Conservation (phyloP, 2,888 invertebrate genomes). For the Ectemnius cavifrons region DNA sequence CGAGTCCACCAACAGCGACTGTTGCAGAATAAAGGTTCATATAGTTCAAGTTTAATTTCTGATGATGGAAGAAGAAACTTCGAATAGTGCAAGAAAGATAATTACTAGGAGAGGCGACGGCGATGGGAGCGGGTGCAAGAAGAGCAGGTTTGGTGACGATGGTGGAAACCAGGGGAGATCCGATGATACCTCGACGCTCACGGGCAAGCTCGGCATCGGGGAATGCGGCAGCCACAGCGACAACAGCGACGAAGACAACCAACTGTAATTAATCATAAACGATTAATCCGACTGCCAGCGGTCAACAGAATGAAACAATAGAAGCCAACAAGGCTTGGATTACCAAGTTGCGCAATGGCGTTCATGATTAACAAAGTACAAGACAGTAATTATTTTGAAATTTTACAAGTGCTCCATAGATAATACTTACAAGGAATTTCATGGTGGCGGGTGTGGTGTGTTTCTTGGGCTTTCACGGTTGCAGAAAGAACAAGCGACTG, state of each 20-base stretch:
- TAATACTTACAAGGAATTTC: slow-evolving; percentile 59
- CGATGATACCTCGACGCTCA: slow-evolving; percentile 52
- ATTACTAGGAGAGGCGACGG: slow-evolving; percentile 15
- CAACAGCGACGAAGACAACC: slow-evolving; percentile 40
- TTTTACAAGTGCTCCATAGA: background rate
- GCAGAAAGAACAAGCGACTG: slow-evolving; percentile 48
- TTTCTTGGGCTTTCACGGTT: slow-evolving; percentile 39
- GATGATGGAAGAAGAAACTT: too few species aligned
- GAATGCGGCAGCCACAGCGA: slow-evolving; percentile 43
- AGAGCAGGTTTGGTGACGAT: too few species aligned
- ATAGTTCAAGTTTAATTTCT: too few species aligned
- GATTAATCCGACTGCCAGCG: background rate
- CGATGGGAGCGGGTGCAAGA: slow-evolving; percentile 25
- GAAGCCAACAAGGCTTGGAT: too few species aligned
- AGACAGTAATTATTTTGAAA: background rate
- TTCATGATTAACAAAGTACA: too few species aligned
- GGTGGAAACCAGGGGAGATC: background rate
- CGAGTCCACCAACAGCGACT: too few species aligned
- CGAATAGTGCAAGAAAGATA: too few species aligned
- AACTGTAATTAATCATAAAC: slow-evolving; percentile 21
- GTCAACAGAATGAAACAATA: too few species aligned
- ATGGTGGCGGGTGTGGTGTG: slow-evolving; percentile 50
- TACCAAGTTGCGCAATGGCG: too few species aligned
- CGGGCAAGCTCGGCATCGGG: slow-evolving; percentile 49
- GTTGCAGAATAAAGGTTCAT: too few species aligned